Conservation (phyloP, 2,113 vertebrate species). For the Trichechus manatus region DNA sequence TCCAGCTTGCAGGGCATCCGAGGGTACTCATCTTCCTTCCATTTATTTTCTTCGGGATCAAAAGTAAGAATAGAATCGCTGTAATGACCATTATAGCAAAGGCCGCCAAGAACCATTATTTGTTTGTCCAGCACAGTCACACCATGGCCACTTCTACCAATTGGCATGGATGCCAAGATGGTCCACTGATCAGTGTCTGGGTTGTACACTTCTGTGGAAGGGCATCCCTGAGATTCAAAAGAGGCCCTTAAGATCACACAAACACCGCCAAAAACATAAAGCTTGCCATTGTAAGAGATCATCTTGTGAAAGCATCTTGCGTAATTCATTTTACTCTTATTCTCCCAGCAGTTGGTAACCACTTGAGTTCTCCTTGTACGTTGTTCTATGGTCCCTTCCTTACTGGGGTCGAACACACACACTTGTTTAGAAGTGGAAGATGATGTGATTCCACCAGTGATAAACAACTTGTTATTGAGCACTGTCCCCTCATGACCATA, state of each 20-base stretch:
- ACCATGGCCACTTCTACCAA: slow-evolving; percentile 98
- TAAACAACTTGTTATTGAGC: slow-evolving; percentile 95
- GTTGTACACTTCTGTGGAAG: slow-evolving; percentile 98
- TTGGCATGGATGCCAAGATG: slow-evolving; percentile 99
- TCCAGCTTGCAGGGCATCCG: slow-evolving; percentile 99
- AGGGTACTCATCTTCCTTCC: slow-evolving; percentile 99
- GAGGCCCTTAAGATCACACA: slow-evolving; percentile 98
- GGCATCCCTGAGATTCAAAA: slow-evolving; percentile 99
- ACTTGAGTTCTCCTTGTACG: slow-evolving; percentile 94
- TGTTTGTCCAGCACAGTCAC: slow-evolving; percentile 98
- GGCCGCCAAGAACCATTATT: slow-evolving; percentile 99
- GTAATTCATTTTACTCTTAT: slow-evolving; percentile 99
- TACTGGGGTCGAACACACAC: slow-evolving; percentile 97
- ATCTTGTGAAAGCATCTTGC: slow-evolving; percentile 99
- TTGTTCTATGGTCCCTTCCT: slow-evolving; percentile 94
- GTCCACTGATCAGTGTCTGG: slow-evolving; percentile 98
- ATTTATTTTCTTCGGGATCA: slow-evolving; percentile 99
- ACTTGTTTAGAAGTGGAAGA: slow-evolving; percentile 99
- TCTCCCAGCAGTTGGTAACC: slow-evolving; percentile 98
- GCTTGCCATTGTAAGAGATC: slow-evolving; percentile 98
- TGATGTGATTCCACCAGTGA: slow-evolving; percentile 99
- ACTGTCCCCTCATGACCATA: slow-evolving; percentile 99
- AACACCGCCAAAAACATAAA: slow-evolving; percentile 98
- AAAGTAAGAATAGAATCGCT: slow-evolving; percentile 99
- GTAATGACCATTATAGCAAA: slow-evolving; percentile 99